Evolutionary conservation across 2,113 vertebrate species (phyloP).

Genomic region (Prolemur simus): DNA sequence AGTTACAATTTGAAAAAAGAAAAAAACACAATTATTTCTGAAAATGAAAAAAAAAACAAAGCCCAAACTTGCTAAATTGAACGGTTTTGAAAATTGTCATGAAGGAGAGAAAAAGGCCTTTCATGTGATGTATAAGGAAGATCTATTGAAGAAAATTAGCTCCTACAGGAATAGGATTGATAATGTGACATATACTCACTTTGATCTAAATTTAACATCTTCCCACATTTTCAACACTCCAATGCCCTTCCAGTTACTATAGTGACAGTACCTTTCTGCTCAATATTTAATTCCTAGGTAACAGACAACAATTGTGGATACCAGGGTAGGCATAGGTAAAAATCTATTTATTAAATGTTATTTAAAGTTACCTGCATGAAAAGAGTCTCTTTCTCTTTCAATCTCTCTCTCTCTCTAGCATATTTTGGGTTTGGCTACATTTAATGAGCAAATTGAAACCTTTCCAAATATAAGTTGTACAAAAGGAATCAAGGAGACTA

Average conservation of each 20-base stretch:
- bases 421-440: neutral
- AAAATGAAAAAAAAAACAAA: neutral
- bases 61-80: neutral
- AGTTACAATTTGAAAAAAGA: neutral
- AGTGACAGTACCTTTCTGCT: constrained; percentile 53
- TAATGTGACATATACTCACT: constrained; percentile 53
- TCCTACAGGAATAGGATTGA: neutral
- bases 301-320: constrained; percentile 16
- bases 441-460: neutral
- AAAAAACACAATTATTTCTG: neutral
- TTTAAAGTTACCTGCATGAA: neutral
- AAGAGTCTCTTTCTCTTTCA: neutral
- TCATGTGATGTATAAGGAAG: neutral
- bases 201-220: constrained; percentile 58
- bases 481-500: neutral
- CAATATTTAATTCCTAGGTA: constrained; percentile 52
- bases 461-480: neutral
- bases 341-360: constrained; percentile 35
- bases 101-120: neutral
- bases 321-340: neutral
- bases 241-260: constrained; percentile 55
- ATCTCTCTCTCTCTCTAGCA: neutral
- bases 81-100: constrained; percentile 44
- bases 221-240: constrained; percentile 36
- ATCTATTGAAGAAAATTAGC: constrained; percentile 53